Conservation (phyloP, 1,140 invertebrate species). For the Eubasilissa regina region DNA sequence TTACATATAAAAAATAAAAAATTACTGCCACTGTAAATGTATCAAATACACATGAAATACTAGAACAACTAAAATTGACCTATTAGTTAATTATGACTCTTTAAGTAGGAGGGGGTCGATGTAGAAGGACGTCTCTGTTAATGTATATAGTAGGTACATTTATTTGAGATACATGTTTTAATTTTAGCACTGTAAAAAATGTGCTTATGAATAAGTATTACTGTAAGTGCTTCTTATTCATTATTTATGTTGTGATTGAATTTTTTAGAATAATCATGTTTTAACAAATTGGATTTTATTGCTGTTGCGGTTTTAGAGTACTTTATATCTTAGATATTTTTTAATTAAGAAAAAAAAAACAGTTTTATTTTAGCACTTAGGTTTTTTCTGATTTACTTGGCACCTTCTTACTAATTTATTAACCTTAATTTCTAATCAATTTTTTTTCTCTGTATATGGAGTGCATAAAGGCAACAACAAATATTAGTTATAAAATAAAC, state of each 20-base stretch:
- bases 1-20: too few relatives aligned
- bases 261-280: constrained; percentile 31
- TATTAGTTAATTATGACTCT: too few relatives aligned
- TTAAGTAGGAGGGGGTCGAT: too few relatives aligned
- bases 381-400: constrained; percentile 22
- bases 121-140: not conserved
- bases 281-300: constrained; percentile 39
- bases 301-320: constrained; percentile 37
- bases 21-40: too few relatives aligned
- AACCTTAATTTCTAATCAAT: not conserved
- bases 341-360: too few relatives aligned
- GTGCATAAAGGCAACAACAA: constrained; percentile 5
- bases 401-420: constrained; percentile 39
- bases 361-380: constrained; percentile 18
- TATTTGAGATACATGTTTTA: not conserved
- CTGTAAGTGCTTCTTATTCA: constrained; percentile 34
- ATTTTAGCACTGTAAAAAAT: constrained; percentile 10
- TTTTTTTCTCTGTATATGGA: not conserved
- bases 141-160: not conserved
- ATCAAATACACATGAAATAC: too few relatives aligned
- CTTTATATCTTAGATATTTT: constrained; percentile 18
- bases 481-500: not conserved
- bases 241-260: constrained; percentile 42
- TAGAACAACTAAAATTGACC: too few relatives aligned
- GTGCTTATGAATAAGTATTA: constrained; percentile 2